A percentile compares a stretch with the other conserved stretches of the same genome.
Conservation (phyloP, 2,797 vertebrate genomes). For the Dryobates pubescens region DNA sequence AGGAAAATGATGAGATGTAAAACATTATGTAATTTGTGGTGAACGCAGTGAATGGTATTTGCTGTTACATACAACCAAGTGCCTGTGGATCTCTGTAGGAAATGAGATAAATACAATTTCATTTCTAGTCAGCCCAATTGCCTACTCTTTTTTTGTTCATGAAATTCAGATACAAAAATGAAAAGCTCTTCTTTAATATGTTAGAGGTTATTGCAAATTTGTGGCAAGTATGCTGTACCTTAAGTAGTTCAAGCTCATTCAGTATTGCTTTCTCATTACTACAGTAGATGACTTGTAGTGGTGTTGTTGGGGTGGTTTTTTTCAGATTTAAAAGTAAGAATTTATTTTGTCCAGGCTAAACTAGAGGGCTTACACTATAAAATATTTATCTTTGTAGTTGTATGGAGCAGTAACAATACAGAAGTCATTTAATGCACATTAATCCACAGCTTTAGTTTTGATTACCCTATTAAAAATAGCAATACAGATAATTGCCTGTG, state of each 20-base stretch:
- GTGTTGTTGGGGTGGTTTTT: not conserved
- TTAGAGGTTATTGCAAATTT: not conserved
- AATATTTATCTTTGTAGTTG: not conserved
- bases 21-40: not conserved
- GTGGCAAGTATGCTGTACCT: not conserved
- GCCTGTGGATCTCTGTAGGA: not conserved
- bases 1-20: not conserved
- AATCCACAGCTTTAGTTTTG: not conserved
- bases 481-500: not conserved
- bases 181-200: not conserved
- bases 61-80: not conserved
- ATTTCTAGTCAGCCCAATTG: not conserved
- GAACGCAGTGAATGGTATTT: not conserved
- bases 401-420: not conserved
- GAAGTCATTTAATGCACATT: not conserved
- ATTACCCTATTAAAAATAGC: not conserved
- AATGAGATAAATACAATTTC: not conserved
- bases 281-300: not conserved
- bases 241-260: not conserved
- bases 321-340: not conserved
- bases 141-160: not conserved
- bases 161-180: not conserved
- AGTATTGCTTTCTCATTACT: not conserved
- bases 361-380: not conserved
- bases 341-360: not conserved